Conservation (phyloP, 2,888 invertebrate species). For the Pharmacophagus antenor region DNA sequence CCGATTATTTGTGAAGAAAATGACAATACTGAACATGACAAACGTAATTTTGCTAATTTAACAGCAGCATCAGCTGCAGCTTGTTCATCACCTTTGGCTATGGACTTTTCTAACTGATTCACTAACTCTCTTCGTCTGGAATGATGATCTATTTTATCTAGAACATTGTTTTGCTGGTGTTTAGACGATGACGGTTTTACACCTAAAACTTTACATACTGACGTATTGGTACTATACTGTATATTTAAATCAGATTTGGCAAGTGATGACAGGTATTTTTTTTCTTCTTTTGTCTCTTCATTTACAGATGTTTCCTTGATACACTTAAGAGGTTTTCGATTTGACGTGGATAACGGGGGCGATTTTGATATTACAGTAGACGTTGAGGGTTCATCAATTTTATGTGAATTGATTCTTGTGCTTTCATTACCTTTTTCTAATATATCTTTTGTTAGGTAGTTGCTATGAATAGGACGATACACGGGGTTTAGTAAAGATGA, state of each 20-base stretch:
- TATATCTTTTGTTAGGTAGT: neutral
- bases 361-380: conserved; percentile 5
- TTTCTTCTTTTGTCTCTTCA: conserved; percentile 10
- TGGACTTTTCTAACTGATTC: conserved; percentile 87
- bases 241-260: conserved; percentile 5
- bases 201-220: conserved; percentile 29
- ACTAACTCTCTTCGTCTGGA: conserved; percentile 74
- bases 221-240: conserved; percentile 25
- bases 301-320: conserved; percentile 21
- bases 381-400: conserved; percentile 2
- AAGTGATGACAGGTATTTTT: neutral
- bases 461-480: conserved; percentile 40
- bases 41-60: conserved; percentile 87
- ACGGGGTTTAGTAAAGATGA: conserved; percentile 55
- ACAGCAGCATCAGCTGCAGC: conserved; percentile 88
- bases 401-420: neutral
- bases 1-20: conserved; percentile 70
- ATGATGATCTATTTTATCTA: conserved; percentile 50
- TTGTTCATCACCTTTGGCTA: conserved; percentile 87
- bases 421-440: conserved; percentile 6
- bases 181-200: conserved; percentile 40
- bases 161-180: conserved; percentile 41
- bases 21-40: conserved; percentile 85
- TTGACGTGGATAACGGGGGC: conserved; percentile 5
- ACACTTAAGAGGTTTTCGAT: conserved; percentile 16